Evolutionary conservation across 2,888 invertebrate genomes (phyloP), one percentile per base, ranked within the genome.

Genomic region (Eurois occulta): DNA sequence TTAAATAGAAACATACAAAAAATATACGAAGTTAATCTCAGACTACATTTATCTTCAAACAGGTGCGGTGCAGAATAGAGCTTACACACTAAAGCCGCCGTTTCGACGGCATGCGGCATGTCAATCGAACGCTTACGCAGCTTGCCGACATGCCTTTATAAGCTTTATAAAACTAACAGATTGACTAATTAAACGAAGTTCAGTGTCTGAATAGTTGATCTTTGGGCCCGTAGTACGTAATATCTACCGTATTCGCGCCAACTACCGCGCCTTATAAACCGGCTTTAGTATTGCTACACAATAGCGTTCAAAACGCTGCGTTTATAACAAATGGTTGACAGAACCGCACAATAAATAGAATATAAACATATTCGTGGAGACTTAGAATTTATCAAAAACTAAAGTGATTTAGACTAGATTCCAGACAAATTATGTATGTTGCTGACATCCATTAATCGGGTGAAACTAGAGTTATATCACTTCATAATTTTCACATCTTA

Each of bases 161-260:
- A 13, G 13, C 2, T 28, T 16, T 1, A 8, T 58, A 32, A 18
- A 62, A 62, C 35, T 62, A 62, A n/a, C 10, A 75, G n/a, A 55
- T 21, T n/a, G 5, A 46, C 32, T 77, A 32, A 62, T 52, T 32
- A 58, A 21, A 18, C 6, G 4, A 4, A 52, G 18, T 48, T 73
- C 38, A 21, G 21, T 43, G 16, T 68, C 69, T 80, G 60, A 35
- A 43, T 68, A 35, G 8, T 64, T 84, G 24, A 48, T 86, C 86
- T 75, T 68, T 75, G 69, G 35, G n/a, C 10, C 28, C 83, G 28
- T 84, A 76, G 80, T 86, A 89, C 89, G 84, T 75, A 83, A 86
- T 85, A 77, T 86, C 83, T 78, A 83, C 80, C 73, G 85, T 86
- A 81, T 90, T 90, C 90, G 88, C 91, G 90, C 90, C 90, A 91